Base-by-base conservation (phyloP, 2,888 invertebrate species). In the Glyphotaelius pellucidus region DNA sequence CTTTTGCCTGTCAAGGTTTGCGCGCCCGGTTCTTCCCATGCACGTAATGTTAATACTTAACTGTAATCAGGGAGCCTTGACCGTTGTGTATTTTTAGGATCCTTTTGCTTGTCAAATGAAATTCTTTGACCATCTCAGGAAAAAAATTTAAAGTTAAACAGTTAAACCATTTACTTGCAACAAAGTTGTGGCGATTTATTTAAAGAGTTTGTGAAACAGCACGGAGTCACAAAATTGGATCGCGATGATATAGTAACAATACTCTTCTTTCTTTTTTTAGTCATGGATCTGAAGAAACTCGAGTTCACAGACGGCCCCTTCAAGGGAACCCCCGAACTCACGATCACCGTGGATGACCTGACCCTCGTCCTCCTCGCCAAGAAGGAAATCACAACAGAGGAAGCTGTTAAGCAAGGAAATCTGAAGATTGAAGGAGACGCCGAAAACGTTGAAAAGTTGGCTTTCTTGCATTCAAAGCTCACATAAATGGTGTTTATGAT, bases 221-320 rank as follows among this genome's bases (percentile, higher is more conserved):
- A 1, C 42, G 42, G 12, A 42, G 38, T 38, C 0, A 11, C 11
- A 67, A 25, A 25, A 9, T 9, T 67, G 67, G 1, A 19, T 7
- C 9, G 9, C 3, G 9, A 25, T 67, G 25, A 67, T 9, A 9
- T 25, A 25, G 9, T 67, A 0, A 25, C 25, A 7, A 9, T 67
- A 9, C n/a, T 67, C 67, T 9, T n/a, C 9, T 9, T 30, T 80
- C 52, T 47, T 15, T 90, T n/a, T 92, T n/a, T 79, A 93, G 93
- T 93, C 89, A 85, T 93, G 52, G 93, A 93, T 84, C 90, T 93
- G 89, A 92, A 92, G 91, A 90, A 47, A 31, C 84, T 93, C n/a
- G 81, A 90, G 86, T 86, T 91, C 2, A 90, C 81, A 79, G 93
- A 93, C 67, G 93, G 92, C 2, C 35, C 91, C n/a, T 92, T 32